phyloP scores from a whole-genome alignment of 2,888 invertebrate genomes.

The Drosophila lacicola region DNA sequence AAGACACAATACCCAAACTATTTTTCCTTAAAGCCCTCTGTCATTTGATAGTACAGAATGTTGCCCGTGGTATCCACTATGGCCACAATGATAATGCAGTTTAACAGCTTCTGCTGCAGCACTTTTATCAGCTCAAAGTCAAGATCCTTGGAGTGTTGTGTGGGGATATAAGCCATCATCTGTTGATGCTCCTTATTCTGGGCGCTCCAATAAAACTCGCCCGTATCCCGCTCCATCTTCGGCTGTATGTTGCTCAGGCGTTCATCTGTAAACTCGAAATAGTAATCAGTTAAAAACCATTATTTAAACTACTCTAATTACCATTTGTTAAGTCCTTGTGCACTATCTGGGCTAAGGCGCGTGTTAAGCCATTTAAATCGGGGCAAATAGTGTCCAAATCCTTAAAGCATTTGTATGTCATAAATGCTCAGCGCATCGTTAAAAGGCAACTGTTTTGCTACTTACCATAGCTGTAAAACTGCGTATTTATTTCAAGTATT shows the following conservation, averaged over 20 bases:
- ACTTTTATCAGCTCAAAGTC: slow-evolving; percentile 58
- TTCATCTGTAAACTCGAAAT: slow-evolving; percentile 42
- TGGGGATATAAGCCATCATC: slow-evolving; percentile 62
- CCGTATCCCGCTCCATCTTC: slow-evolving; percentile 51
- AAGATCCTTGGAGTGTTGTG: slow-evolving; percentile 56
- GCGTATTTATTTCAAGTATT: not conserved
- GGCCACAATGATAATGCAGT: slow-evolving; percentile 79
- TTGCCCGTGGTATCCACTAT: slow-evolving; percentile 85
- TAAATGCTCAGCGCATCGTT: no score
- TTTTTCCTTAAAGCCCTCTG: slow-evolving; percentile 68
- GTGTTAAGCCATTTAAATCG: slow-evolving; percentile 82
- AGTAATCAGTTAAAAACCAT: not conserved
- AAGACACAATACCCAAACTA: no score
- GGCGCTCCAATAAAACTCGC: slow-evolving; percentile 69
- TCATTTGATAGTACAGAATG: slow-evolving; percentile 85
- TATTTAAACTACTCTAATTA: not conserved
- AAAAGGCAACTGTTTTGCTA: no score
- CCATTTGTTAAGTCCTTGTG: slow-evolving; percentile 86
- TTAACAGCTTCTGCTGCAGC: slow-evolving; percentile 56
- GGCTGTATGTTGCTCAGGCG: slow-evolving; percentile 48
- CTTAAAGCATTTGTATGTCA: slow-evolving; percentile 1
- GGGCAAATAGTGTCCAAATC: slow-evolving; percentile 85
- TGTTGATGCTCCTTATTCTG: slow-evolving; percentile 11
- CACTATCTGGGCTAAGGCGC: slow-evolving; percentile 86
- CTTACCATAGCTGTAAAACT: slow-evolving; percentile 36